Evolutionary conservation across 2,113 vertebrate genomes (phyloP).

Genomic region (Pimephales promelas): DNA sequence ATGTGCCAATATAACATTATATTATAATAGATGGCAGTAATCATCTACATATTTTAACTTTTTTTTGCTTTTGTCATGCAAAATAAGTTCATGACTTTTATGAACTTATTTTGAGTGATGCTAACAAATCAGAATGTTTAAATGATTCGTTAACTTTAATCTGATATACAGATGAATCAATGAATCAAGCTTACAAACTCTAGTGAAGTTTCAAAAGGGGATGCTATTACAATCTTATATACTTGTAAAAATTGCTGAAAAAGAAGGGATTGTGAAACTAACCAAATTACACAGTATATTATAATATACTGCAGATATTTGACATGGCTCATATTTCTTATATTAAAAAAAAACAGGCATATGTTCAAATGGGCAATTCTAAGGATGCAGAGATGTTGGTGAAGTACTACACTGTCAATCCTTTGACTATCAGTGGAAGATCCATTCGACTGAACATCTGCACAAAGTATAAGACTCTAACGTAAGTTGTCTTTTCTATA

Average conservation of each 20-base stretch:
- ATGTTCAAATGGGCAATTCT: conserved; percentile 88
- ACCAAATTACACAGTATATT: no score
- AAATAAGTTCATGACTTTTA: no score
- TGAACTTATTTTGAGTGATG: not conserved
- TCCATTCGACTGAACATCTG: conserved; percentile 75
- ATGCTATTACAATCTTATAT: no score
- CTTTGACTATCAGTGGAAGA: conserved; percentile 70
- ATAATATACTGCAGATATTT: not conserved
- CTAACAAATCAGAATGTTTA: not conserved
- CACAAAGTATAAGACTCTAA: conserved; percentile 78
- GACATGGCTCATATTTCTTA: not conserved
- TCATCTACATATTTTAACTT: not conserved
- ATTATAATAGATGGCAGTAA: not conserved
- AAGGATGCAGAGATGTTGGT: conserved; percentile 93
- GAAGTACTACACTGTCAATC: conserved; percentile 88
- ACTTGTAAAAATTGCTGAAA: no score
- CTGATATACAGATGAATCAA: no score
- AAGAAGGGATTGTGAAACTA: no score
- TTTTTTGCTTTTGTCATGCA: not conserved
- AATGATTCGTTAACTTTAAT: not conserved
- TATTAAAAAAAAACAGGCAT: conserved; percentile 76
- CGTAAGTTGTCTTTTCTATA: conserved; percentile 61
- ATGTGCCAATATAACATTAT: not conserved
- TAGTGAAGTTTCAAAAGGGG: no score
- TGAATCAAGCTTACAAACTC: no score